Conservation (phyloP, 1,140 invertebrate species). For the Papilio xuthus region DNA sequence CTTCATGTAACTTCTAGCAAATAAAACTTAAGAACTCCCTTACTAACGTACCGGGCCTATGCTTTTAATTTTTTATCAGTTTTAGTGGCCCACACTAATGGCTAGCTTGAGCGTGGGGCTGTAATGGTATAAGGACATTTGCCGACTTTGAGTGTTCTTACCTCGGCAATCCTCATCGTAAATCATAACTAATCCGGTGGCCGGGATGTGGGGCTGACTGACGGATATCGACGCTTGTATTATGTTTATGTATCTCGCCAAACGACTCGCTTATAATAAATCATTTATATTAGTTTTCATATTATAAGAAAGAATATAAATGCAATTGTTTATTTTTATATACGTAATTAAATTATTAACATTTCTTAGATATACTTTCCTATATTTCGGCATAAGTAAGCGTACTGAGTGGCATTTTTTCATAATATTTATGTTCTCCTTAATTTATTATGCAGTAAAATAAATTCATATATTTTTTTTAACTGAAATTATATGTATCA, state of each 20-base stretch:
- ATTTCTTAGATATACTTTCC: no score
- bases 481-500: not conserved
- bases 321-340: not conserved
- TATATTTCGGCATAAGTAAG: no score
- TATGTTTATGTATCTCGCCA: not conserved
- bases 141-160: slow-evolving; percentile 47
- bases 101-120: slow-evolving; percentile 45
- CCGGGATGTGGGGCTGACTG: slow-evolving; percentile 33
- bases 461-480: not conserved
- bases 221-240: slow-evolving; percentile 11
- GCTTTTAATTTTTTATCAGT: not conserved
- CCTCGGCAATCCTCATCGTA: slow-evolving; percentile 52
- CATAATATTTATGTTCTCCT: no score
- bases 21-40: no score
- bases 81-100: slow-evolving; percentile 59
- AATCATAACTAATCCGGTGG: slow-evolving; percentile 70
- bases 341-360: not conserved
- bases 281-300: slow-evolving; percentile 27
- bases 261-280: slow-evolving; percentile 19
- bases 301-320: not conserved
- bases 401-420: no score
- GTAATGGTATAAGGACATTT: slow-evolving; percentile 61
- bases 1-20: no score
- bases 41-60: no score
- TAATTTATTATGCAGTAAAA: no score